A percentile compares a stretch with the other conserved stretches of the same genome.
These are phyloP conservation scores for Crocodylus rhombifer DNA, from an alignment of 2,797 vertebrate species.

Conservation along the genomic window DNA sequence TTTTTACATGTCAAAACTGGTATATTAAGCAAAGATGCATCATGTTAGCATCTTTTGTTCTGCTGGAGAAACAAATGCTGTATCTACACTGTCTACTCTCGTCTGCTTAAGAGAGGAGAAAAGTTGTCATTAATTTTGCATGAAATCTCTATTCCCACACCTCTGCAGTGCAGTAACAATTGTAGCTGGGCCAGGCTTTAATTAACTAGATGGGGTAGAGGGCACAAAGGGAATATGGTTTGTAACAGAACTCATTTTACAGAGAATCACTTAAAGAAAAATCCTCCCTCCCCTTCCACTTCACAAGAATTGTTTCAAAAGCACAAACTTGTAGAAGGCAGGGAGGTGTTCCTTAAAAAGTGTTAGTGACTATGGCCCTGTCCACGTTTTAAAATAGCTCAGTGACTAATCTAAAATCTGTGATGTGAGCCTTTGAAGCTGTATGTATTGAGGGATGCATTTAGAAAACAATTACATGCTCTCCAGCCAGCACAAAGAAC, in stretches of 20 bases:
- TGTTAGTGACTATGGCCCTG: neutral
- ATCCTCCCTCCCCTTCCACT: neutral
- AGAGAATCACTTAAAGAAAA: neutral
- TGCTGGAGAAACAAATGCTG: rapidly evolving
- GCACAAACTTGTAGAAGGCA: neutral
- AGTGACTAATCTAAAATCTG: neutral
- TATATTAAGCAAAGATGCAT: neutral
- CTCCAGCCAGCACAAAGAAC: neutral
- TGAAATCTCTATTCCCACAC: neutral
- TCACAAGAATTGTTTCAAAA: neutral
- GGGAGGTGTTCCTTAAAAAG: neutral
- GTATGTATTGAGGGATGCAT: neutral
- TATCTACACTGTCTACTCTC: neutral
- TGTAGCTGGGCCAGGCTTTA: neutral
- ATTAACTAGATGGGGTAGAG: neutral
- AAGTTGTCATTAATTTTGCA: neutral
- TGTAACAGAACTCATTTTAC: neutral
- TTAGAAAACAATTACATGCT: neutral
- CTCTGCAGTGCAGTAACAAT: neutral
- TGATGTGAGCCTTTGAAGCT: neutral
- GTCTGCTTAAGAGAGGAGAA: rapidly evolving
- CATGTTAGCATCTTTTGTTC: neutral
- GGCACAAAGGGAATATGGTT: neutral
- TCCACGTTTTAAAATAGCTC: neutral
- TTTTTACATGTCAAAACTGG: neutral